Conservation (phyloP, 1,140 invertebrate species). For the Oedothorax gibbosus region DNA sequence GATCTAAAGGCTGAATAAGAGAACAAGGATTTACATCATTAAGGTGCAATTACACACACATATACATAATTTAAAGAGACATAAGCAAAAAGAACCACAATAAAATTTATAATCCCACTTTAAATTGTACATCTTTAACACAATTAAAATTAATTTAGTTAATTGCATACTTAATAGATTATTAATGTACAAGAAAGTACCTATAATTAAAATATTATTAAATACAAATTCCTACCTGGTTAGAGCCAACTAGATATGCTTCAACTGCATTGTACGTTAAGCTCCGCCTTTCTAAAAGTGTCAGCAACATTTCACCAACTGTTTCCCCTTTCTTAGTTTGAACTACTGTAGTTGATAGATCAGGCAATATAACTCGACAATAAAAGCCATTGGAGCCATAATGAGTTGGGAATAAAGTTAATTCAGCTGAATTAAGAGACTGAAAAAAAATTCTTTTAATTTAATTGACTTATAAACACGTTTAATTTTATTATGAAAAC, state of each 20-base stretch:
- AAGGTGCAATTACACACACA: neutral
- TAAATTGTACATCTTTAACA: neutral
- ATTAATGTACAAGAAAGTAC: slow-evolving; percentile 1
- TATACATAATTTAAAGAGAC: neutral
- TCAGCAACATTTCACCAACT: slow-evolving; percentile 81
- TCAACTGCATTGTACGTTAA: slow-evolving; percentile 82
- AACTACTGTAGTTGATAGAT: slow-evolving; percentile 91
- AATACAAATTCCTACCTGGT: slow-evolving; percentile 71
- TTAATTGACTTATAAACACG: neutral
- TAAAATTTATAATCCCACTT: neutral
- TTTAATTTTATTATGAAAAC: no score
- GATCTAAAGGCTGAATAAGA: slow-evolving; percentile 75
- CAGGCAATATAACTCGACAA: slow-evolving; percentile 89
- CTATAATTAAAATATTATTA: neutral
- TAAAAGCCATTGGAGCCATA: slow-evolving; percentile 62
- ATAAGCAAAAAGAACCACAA: neutral
- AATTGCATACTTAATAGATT: neutral
- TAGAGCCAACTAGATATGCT: slow-evolving; percentile 76
- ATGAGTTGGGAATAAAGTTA: slow-evolving; percentile 57
- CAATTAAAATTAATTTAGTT: neutral
- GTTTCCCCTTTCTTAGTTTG: slow-evolving; percentile 79
- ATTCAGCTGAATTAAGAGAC: slow-evolving; percentile 61
- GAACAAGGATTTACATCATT: neutral
- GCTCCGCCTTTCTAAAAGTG: slow-evolving; percentile 85
- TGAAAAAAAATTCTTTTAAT: slow-evolving; percentile 18